Evolutionary conservation across 2,113 vertebrate genomes (phyloP).

Genomic region (Myotis davidii): DNA sequence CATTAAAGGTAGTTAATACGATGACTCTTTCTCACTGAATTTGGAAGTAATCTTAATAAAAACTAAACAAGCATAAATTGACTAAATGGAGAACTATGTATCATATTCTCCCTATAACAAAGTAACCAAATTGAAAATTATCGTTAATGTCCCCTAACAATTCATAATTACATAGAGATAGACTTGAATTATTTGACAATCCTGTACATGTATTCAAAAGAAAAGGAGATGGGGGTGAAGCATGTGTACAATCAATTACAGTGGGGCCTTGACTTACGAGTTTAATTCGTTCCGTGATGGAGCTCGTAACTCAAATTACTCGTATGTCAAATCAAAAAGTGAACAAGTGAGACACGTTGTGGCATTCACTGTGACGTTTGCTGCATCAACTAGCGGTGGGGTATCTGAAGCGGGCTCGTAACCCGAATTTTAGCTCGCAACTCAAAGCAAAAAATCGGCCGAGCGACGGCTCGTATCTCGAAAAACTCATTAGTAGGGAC

Average conservation of each 20-base stretch:
- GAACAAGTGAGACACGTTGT: no score
- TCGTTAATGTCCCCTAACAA: neutral
- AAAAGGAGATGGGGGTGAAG: neutral
- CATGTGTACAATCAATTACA: neutral
- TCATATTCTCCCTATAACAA: neutral
- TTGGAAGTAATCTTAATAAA: conserved; percentile 2
- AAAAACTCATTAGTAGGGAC: no score
- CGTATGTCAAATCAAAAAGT: no score
- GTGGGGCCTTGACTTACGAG: no score
- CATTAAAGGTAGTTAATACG: neutral
- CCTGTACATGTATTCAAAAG: neutral
- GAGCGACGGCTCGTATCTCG: no score
- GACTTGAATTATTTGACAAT: neutral
- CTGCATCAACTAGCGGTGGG: no score
- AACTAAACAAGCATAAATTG: neutral
- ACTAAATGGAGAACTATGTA: neutral
- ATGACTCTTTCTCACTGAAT: neutral
- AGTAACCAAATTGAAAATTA: neutral
- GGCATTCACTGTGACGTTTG: no score
- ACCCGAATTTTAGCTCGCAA: no score
- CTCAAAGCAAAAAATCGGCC: no score
- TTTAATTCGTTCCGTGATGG: no score
- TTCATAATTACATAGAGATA: neutral
- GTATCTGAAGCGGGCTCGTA: no score
- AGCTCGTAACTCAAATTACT: no score